phyloP scores from a whole-genome alignment of 2,888 invertebrate genomes.

The Euplexia lucipara region DNA sequence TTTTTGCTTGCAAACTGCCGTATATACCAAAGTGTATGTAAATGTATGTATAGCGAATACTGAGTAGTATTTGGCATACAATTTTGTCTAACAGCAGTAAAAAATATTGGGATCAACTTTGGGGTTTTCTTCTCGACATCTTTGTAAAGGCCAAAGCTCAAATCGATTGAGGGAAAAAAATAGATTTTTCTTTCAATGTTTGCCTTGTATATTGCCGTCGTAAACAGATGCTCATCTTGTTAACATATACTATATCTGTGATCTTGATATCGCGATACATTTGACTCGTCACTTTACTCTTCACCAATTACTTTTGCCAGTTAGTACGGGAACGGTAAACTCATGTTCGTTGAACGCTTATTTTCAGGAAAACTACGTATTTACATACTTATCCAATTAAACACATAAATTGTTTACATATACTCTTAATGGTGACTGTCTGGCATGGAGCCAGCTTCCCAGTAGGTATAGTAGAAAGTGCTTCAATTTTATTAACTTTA shows the following conservation, averaged over 20 bases:
- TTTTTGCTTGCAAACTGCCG: slow-evolving; percentile 30
- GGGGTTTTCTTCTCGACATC: too few species aligned
- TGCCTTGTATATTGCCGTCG: neutral
- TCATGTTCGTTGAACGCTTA: neutral
- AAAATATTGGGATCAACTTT: slow-evolving; percentile 2
- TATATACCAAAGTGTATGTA: neutral
- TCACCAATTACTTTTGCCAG: neutral
- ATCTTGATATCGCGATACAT: too few species aligned
- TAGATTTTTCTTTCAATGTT: neutral
- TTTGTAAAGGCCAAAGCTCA: neutral
- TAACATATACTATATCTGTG: too few species aligned
- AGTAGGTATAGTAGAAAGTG: slow-evolving; percentile 14
- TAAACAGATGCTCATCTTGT: neutral
- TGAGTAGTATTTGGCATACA: too few species aligned
- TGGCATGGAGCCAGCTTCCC: slow-evolving; percentile 39
- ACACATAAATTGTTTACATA: slow-evolving; percentile 18
- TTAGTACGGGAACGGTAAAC: neutral
- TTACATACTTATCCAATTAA: slow-evolving; percentile 13
- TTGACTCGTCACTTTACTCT: too few species aligned
- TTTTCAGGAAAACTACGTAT: slow-evolving; percentile 8
- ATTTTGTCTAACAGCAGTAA: neutral
- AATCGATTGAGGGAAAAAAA: neutral
- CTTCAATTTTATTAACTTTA: slow-evolving; percentile 31
- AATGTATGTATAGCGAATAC: slow-evolving; percentile 5
- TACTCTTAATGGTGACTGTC: neutral